phyloP scores from a whole-genome alignment of 2,888 invertebrate genomes.

The Drosophila kokeensis region DNA sequence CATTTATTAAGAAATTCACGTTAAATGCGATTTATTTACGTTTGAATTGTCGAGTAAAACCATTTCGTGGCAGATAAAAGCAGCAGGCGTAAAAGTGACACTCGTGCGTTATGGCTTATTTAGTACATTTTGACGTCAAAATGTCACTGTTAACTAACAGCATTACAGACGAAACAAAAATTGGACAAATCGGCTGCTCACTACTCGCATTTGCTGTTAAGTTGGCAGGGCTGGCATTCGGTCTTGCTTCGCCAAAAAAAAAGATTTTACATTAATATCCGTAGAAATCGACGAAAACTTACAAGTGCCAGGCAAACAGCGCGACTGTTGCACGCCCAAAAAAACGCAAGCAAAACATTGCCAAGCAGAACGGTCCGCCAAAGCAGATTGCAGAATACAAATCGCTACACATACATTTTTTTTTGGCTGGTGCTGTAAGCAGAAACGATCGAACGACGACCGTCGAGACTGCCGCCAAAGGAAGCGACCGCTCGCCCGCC shows the following conservation, averaged over 20 bases:
- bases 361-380: conserved; percentile 20
- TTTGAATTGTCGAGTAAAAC: conserved; percentile 85
- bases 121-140: conserved; percentile 19
- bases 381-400: conserved; percentile 23
- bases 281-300: conserved; percentile 69
- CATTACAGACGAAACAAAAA: conserved; percentile 47
- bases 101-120: conserved; percentile 21
- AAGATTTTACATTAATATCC: conserved; percentile 54
- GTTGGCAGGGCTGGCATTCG: conserved; percentile 60
- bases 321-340: conserved; percentile 49
- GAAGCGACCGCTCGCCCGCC: conserved; percentile 54
- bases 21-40: conserved; percentile 72
- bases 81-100: conserved; percentile 27
- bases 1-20: conserved; percentile 13
- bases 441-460: conserved; percentile 57
- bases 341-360: conserved; percentile 33
- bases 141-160: conserved; percentile 36
- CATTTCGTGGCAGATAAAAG: conserved; percentile 80
- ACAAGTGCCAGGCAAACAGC: conserved; percentile 64
- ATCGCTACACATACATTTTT: conserved; percentile 20
- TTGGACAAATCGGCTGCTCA: conserved; percentile 29
- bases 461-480: conserved; percentile 64
- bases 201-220: conserved; percentile 36
- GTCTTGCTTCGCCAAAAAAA: conserved; percentile 63
- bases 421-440: conserved; percentile 58